These are phyloP conservation scores for Xiphorhynchus elegans DNA, from an alignment of 2,113 vertebrate species.

Conservation along the genomic window DNA sequence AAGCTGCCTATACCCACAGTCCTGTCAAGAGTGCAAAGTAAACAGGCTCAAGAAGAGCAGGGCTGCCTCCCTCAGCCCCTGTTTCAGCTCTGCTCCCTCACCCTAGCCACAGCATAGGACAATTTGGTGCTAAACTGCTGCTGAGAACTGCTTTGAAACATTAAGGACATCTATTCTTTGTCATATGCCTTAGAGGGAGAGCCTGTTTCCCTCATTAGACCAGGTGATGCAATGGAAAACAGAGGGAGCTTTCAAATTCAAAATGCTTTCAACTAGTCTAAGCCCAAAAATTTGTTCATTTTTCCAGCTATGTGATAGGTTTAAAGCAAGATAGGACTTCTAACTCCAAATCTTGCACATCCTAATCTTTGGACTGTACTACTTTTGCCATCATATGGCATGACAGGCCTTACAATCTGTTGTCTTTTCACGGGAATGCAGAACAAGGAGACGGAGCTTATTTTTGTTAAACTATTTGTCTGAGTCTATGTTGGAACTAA, in stretches of 20 bases:
- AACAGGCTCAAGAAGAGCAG: neutral
- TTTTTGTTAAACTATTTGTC: conserved; percentile 27
- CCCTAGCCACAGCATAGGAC: neutral
- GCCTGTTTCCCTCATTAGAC: neutral
- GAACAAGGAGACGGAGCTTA: neutral
- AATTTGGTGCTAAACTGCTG: neutral
- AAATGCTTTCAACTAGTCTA: neutral
- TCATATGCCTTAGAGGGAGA: neutral
- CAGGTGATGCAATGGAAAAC: neutral
- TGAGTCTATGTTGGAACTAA: neutral
- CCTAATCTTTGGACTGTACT: neutral
- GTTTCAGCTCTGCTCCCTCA: neutral
- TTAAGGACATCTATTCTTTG: neutral
- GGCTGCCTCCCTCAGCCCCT: neutral
- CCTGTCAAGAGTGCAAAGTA: neutral
- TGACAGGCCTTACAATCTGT: neutral
- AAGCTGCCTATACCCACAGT: neutral
- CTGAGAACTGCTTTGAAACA: neutral
- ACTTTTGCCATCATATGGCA: neutral
- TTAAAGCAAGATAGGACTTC: neutral
- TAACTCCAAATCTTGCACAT: neutral
- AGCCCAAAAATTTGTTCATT: neutral
- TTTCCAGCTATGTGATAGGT: neutral
- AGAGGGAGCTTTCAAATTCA: neutral
- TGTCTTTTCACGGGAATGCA: neutral